Evolutionary conservation across 2,113 vertebrate genomes (phyloP), one percentile per base, ranked within the genome.

Genomic region (Cettia cetti): DNA sequence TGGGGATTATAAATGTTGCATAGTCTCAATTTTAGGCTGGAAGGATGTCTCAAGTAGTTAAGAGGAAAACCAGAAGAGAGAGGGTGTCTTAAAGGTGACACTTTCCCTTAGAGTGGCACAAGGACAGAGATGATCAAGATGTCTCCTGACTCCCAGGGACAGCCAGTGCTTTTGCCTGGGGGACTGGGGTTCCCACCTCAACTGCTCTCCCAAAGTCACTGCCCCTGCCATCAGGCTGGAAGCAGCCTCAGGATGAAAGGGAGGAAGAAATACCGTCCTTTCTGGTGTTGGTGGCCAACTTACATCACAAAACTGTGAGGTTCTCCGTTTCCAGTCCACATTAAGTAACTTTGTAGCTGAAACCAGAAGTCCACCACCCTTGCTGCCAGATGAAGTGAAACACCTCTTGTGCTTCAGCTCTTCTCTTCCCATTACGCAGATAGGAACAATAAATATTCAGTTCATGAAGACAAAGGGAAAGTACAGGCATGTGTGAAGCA

Each of bases 261-360:
- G 18, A 69, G 13, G 30, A 82, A 69, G 50, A 42, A 44, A 33
- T 64, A 8, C 5, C 44, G 11, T 37, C 9, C 37, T 72, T 20
- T 33, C 11, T 27, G 28, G 9, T 2, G 1, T 24, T 0, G 0
- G 27, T 40, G 44, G 63, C 31, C 14, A 6, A 35, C 30, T 57
- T 17, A 6, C 3, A 2, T 15, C 19, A 40, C 2, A 5, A 33
- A 74, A 70, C 22, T 16, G 9, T 21, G 13, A 81, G 13, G 10
- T 54, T 45, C 30, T 66, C 66, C 49, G 31, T 30, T 70, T 84
- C 70, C 52, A 70, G 6, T 21, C 69, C 39, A 45, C 21, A 40
- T 6, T 16, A 66, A 53, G 18, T n/a, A 45, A 49, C 9, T n/a
- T 28, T 14, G 6, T 35, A 52, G 33, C 60, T 90, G 4, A 1